phyloP scores from a whole-genome alignment of 2,888 invertebrate species.

The Leptogaster cylindrica region DNA sequence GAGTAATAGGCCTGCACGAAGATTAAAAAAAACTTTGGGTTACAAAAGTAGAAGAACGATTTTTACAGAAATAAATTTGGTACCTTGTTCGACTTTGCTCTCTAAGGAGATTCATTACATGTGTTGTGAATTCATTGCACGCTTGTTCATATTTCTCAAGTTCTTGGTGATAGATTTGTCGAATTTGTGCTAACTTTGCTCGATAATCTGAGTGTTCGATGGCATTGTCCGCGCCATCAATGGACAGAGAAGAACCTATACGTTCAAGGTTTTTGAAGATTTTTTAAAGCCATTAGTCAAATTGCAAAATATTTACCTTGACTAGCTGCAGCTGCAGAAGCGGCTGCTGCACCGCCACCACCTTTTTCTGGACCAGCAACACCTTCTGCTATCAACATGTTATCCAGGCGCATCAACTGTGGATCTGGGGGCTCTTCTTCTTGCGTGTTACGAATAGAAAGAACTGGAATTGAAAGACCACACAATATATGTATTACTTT shows the following conservation, averaged over 20 bases:
- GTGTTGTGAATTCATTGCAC: conserved; percentile 99
- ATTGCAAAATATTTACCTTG: conserved; percentile 63
- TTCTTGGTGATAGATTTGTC: conserved; percentile 99
- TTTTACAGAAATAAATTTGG: background rate
- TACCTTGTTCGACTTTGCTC: conserved; percentile 91
- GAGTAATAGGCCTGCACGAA: conserved; percentile 84
- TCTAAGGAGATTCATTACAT: conserved; percentile 96
- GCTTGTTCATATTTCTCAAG: conserved; percentile 99
- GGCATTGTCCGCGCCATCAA: conserved; percentile 80
- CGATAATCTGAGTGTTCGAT: conserved; percentile 99
- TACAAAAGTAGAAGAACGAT: too few relatives aligned
- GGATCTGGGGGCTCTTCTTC: conserved; percentile 99
- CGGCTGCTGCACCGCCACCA: conserved; percentile 85
- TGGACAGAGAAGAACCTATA: conserved; percentile 58
- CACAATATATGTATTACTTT: background rate
- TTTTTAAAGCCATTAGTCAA: background rate
- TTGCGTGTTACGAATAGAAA: conserved; percentile 94
- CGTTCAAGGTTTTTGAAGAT: conserved; percentile 10
- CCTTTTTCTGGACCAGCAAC: conserved; percentile 96
- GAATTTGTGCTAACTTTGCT: conserved; percentile 96
- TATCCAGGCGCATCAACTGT: conserved; percentile 97
- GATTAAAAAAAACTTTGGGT: background rate
- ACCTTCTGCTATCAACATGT: conserved; percentile 98
- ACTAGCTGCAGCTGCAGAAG: conserved; percentile 87
- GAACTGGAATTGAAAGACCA: conserved; percentile 67